Evolutionary conservation across 1,140 invertebrate species (phyloP), one percentile per base, ranked within the genome.

Genomic region (Lepidurus arcticus): DNA sequence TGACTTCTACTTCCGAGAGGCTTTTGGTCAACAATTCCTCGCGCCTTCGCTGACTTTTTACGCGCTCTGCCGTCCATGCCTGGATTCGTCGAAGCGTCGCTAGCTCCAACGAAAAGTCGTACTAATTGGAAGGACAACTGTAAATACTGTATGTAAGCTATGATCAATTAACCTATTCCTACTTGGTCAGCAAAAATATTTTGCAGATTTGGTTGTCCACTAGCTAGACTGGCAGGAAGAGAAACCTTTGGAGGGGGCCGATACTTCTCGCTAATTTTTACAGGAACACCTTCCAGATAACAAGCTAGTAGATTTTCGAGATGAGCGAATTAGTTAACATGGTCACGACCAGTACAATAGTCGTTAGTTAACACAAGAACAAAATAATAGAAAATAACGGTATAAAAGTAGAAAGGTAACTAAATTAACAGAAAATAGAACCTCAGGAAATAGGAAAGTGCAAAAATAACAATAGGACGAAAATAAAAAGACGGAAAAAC

Each of bases 191-290:
- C 73, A 26, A 82, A 77, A 21, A 83, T 42, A 34, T 82, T 79
- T 24, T 85, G 82, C 0, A 84, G 84, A 65, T 90, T 82, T 82
- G 88, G 88, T 82, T 91, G 89, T 34, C 34, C 34, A 34, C 34
- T 34, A 44, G 87, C 86, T 80, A 91, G 89, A 80, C 88, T 88
- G 79, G 90, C 88, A 73, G 91, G 90, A 80, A 93, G 83, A 80
- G 89, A 88, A 75, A 93, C 89, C 85, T 88, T 88, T 78, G 89
- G 88, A 21, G 92, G 92, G 78, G 92, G 90, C 85, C 93, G 92
- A 82, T 93, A 94, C 80, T 90, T 91, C 85, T 94, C 92, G 74
- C 91, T 90, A 84, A 95, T 94, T 88, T 94, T 94, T 73, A 95
- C 93, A 78, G 92, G 90, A 80, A 94, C 89, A 80, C 90, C 91